These are phyloP conservation scores for Lamellibrachia satsuma DNA, from an alignment of 2,888 invertebrate species.

Conservation along the genomic window DNA sequence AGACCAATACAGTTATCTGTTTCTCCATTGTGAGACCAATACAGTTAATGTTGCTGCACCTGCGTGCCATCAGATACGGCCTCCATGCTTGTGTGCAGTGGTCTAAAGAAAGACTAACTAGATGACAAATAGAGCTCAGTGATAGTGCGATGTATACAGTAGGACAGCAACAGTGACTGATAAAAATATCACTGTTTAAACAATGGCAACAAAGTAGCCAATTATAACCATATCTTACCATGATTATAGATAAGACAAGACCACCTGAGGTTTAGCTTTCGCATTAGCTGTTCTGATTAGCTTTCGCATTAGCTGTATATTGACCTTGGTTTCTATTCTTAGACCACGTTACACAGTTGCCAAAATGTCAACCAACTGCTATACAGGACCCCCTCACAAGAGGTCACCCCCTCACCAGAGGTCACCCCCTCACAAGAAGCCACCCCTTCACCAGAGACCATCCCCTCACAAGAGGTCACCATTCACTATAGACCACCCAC, in stretches of 20 bases:
- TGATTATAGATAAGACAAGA: not conserved
- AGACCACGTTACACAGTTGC: not conserved
- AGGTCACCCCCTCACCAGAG: no score
- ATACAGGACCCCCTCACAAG: no score
- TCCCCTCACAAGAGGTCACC: no score
- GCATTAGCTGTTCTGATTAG: not conserved
- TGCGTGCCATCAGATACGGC: not conserved
- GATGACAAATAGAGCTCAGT: not conserved
- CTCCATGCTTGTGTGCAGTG: not conserved
- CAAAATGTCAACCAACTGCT: no score
- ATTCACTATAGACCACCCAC: no score
- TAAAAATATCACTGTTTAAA: conserved; percentile 10
- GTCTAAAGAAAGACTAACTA: not conserved
- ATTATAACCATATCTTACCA: not conserved
- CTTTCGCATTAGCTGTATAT: not conserved
- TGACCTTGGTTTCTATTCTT: not conserved
- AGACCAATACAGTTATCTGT: no score
- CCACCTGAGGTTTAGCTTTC: not conserved
- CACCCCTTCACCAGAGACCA: no score
- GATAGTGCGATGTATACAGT: not conserved
- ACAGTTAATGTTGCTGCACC: not conserved
- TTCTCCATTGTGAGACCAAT: no score
- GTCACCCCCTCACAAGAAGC: no score
- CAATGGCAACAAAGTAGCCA: not conserved
- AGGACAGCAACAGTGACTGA: not conserved